Evolutionary conservation across 1,140 invertebrate species (phyloP), one percentile per base, ranked within the genome.

Genomic region (Leptonema lineaticorne): DNA sequence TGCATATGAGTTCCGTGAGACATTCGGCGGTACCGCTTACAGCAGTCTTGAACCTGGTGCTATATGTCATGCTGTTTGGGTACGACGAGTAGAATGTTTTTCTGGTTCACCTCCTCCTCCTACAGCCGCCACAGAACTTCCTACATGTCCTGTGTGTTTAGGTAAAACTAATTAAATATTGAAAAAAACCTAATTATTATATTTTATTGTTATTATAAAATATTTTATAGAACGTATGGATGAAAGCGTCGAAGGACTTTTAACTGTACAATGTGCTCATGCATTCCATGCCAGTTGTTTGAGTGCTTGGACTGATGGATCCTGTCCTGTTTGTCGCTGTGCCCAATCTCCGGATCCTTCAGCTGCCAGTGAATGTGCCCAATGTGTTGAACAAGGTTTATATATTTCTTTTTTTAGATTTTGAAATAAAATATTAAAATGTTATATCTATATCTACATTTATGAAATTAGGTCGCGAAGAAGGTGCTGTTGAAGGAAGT

Each of bases 191-290:
- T 26, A 41, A 41, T 14, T 24, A 5, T 59, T 2, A 9, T 22
- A 16, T 65, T 30, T 29, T 28, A 58, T 18, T 77, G 78, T n/a
- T 79, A 74, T 57, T 33, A 14, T 33, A 33, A 22, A 24, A 33
- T 30, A 16, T 18, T 59, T 33, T 73, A 78, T 96, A 76, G 97
- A 99, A 80, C 87, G 95, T 74, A 98, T 95, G 96, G 96, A 99
- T 81, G 96, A 99, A 81, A 95, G 93, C 70, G 93, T 98, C 0
- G 96, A 99, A 80, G 96, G 96, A 2, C 92, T 99, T 71, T 83
- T 99, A 63, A 99, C 96, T 4, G 97, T 99, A 75, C 84, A 99
- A 29, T 99, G 98, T 78, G 98, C 99, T 83, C 98, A 99, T 82
- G 91, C 95, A 0, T 99, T 99, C 81, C 98, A 99, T 82, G 90